A percentile compares a stretch with the other conserved stretches of the same genome.
Conservation (phyloP, 2,113 vertebrate genomes). For the Dascyllus trimaculatus region DNA sequence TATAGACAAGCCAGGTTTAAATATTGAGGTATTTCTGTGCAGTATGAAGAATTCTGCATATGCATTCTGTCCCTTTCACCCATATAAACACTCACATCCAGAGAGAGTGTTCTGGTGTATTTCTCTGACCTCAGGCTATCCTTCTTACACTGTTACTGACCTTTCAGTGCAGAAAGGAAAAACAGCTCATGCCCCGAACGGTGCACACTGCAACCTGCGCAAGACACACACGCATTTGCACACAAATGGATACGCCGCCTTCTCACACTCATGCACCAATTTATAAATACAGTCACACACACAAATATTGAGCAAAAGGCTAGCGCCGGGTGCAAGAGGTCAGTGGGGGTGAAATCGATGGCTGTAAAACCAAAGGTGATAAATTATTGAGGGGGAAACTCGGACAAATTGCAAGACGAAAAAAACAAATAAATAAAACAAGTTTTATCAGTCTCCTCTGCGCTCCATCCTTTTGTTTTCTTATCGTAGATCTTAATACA, state of each 20-base stretch:
- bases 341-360: conserved; percentile 79
- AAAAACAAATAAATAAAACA: conserved; percentile 64
- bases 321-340: conserved; percentile 77
- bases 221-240: conserved; percentile 42
- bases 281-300: conserved; percentile 43
- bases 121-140: conserved; percentile 87
- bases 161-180: conserved; percentile 83
- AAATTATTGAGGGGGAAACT: conserved; percentile 77
- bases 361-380: conserved; percentile 86
- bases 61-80: conserved; percentile 2
- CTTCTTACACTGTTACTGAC: conserved; percentile 86
- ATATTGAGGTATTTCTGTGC: background rate
- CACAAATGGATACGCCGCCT: conserved; percentile 42
- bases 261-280: conserved; percentile 11
- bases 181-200: conserved; percentile 62
- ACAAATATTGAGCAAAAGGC: conserved; percentile 73
- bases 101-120: conserved; percentile 75
- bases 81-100: background rate
- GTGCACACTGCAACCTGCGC: conserved; percentile 37
- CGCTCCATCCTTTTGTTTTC: conserved; percentile 74
- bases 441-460: conserved; percentile 73
- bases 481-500: conserved; percentile 81
- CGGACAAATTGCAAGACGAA: conserved; percentile 83
- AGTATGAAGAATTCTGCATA: conserved; percentile 5
- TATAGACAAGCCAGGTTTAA: conserved; percentile 3